phyloP scores from a whole-genome alignment of 2,888 invertebrate genomes.

The Kuschelorhynchus macadamiae region DNA sequence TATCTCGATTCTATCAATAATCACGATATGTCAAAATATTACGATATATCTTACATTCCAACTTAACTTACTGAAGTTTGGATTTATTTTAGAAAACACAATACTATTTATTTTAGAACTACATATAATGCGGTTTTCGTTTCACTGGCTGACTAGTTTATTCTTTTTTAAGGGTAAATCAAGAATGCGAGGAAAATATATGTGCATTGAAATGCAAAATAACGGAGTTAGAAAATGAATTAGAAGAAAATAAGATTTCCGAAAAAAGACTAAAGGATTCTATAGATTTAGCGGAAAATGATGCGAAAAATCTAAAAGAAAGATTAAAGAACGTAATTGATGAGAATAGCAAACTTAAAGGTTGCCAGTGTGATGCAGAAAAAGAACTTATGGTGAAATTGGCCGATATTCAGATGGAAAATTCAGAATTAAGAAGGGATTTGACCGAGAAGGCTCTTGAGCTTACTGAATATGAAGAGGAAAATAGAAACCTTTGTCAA shows the following conservation, averaged over 20 bases:
- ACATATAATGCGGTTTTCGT: too few relatives aligned
- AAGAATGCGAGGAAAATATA: constrained; percentile 21
- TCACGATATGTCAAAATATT: too few relatives aligned
- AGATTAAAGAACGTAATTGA: constrained; percentile 3
- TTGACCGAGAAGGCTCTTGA: constrained; percentile 14
- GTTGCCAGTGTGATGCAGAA: not conserved
- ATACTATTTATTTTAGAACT: too few relatives aligned
- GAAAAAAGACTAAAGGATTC: constrained; percentile 9
- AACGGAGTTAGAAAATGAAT: constrained; percentile 19
- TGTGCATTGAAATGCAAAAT: not conserved
- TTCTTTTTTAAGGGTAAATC: constrained; percentile 10
- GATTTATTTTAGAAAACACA: too few relatives aligned
- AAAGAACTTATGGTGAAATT: not conserved
- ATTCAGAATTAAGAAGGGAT: constrained; percentile 17
- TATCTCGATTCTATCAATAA: too few relatives aligned
- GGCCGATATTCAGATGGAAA: not conserved
- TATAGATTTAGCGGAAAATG: not conserved
- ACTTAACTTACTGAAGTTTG: too few relatives aligned
- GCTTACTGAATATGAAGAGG: constrained; percentile 37
- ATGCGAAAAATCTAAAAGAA: constrained; percentile 6
- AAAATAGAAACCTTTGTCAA: constrained; percentile 26
- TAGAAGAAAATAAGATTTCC: constrained; percentile 10
- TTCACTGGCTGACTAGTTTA: not conserved
- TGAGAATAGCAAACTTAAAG: constrained; percentile 7
- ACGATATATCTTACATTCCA: too few relatives aligned